A percentile compares a stretch with the other conserved stretches of the same genome.
phyloP scores from a whole-genome alignment of 2,797 vertebrate genomes.

The Sebastes kiyomatsui region DNA sequence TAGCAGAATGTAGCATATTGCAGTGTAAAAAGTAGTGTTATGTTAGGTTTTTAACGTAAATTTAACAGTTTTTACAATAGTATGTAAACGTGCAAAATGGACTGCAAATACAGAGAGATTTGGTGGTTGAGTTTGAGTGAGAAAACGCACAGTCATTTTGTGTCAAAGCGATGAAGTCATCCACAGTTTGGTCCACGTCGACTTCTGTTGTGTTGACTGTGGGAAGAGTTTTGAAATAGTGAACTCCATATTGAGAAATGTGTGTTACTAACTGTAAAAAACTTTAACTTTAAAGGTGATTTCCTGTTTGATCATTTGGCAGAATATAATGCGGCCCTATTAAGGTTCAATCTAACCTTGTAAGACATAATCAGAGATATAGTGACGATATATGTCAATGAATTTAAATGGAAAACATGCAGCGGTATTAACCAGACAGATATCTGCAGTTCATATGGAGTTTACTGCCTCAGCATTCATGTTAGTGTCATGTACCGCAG shows the following conservation, averaged over 20 bases:
- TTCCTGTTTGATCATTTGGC: constrained; percentile 4
- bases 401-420: background rate
- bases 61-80: background rate
- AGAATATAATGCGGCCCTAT: background rate
- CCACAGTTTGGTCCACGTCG: background rate
- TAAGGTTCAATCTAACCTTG: background rate
- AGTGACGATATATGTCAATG: background rate
- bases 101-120: background rate
- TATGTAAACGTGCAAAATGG: background rate
- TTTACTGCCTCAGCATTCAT: constrained; percentile 15
- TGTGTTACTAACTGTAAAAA: background rate
- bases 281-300: background rate
- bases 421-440: background rate
- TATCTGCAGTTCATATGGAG: constrained; percentile 21
- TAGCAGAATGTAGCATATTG: no score
- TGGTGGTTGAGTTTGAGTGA: background rate
- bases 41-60: background rate
- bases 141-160: background rate
- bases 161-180: background rate
- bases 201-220: background rate
- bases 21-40: background rate
- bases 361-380: background rate
- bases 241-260: background rate
- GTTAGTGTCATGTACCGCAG: background rate
- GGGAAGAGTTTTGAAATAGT: background rate